A percentile compares a stretch with the other conserved stretches of the same genome.
Evolutionary conservation across 2,797 vertebrate species (phyloP).

Genomic region (Leptatherina wallacei): DNA sequence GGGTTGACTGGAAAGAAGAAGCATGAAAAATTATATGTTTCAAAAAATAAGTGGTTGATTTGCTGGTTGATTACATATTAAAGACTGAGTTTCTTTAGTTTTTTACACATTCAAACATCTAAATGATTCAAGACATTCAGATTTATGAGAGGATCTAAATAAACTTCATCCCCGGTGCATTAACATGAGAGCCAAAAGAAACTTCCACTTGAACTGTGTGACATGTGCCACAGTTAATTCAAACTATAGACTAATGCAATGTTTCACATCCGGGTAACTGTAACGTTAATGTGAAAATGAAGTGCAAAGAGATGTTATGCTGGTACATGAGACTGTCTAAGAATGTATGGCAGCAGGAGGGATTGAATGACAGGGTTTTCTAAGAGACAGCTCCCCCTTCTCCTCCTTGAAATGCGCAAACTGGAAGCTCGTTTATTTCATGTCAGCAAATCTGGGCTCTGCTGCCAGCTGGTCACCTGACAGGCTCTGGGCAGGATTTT

Average conservation of each 20-base stretch:
- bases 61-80: no score
- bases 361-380: slow-evolving; percentile 38
- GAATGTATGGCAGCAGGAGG: slow-evolving; percentile 26
- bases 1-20: neutral
- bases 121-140: neutral
- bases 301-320: slow-evolving; percentile 3
- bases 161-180: neutral
- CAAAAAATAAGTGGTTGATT: neutral
- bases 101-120: neutral
- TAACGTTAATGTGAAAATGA: slow-evolving; percentile 9
- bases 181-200: neutral
- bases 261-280: neutral
- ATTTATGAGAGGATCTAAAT: neutral
- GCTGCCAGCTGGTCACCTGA: slow-evolving; percentile 59
- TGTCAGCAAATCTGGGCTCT: slow-evolving; percentile 24
- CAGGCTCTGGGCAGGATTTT: slow-evolving; percentile 41
- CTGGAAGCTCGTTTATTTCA: slow-evolving; percentile 15
- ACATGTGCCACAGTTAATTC: neutral
- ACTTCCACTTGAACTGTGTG: neutral
- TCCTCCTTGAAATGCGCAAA: slow-evolving; percentile 15
- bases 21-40: neutral
- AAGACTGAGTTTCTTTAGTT: fast-evolving
- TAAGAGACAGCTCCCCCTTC: slow-evolving; percentile 17
- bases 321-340: slow-evolving; percentile 30
- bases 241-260: neutral